Percentiles rank a stretch among this genome's conserved stretches.
phyloP scores from a whole-genome alignment of 2,888 invertebrate genomes.

The Agrotis segetum region DNA sequence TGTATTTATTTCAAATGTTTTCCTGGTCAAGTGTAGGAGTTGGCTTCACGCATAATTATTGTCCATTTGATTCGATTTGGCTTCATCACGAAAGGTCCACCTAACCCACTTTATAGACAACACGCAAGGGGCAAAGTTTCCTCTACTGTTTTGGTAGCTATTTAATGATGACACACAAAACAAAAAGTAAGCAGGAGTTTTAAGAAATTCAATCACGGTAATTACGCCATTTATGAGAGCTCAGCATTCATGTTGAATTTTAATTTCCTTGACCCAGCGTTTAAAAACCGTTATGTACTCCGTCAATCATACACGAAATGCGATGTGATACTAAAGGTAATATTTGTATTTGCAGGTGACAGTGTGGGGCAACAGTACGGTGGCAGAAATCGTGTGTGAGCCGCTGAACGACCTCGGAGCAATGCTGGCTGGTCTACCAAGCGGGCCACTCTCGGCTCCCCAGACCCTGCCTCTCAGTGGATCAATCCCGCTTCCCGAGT shows the following conservation, averaged over 20 bases:
- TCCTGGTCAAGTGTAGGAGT: conserved; percentile 51
- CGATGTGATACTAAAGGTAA: conserved; percentile 31
- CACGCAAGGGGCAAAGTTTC: conserved; percentile 54
- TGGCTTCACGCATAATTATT: conserved; percentile 49
- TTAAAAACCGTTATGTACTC: conserved; percentile 51
- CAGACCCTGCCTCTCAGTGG: conserved; percentile 78
- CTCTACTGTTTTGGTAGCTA: conserved; percentile 50
- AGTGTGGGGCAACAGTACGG: conserved; percentile 83
- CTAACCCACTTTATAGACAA: conserved; percentile 51
- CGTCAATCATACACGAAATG: conserved; percentile 44
- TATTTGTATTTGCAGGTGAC: conserved; percentile 79
- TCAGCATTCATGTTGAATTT: conserved; percentile 57
- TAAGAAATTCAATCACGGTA: conserved; percentile 52
- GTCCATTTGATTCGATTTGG: conserved; percentile 47
- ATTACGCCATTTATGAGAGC: conserved; percentile 44
- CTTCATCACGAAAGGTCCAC: conserved; percentile 49
- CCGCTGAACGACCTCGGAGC: conserved; percentile 86
- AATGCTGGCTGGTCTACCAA: conserved; percentile 82
- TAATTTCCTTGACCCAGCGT: conserved; percentile 50
- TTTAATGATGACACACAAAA: conserved; percentile 51
- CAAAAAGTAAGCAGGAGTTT: conserved; percentile 47
- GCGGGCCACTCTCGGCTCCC: conserved; percentile 82
- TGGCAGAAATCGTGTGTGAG: conserved; percentile 87
- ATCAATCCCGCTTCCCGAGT: conserved; percentile 77
- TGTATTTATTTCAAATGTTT: conserved; percentile 37